These are phyloP conservation scores for Dicyrtoma fusca DNA, from an alignment of 2,888 invertebrate species.

Conservation along the genomic window DNA sequence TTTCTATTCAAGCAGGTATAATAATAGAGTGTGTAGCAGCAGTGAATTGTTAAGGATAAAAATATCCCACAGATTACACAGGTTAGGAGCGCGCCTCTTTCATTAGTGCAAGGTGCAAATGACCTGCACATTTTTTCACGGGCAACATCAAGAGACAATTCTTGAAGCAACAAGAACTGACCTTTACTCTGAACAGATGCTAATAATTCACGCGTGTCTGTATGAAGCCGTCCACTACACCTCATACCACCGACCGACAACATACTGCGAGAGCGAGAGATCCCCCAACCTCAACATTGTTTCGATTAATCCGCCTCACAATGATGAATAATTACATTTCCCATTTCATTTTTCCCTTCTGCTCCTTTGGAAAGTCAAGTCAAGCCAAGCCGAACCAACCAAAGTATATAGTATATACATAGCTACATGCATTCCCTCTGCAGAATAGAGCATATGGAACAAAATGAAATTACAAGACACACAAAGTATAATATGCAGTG, in stretches of 20 bases:
- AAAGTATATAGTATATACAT: neutral
- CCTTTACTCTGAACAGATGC: slow-evolving; percentile 33
- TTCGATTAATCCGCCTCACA: slow-evolving; percentile 24
- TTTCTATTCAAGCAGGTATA: no score
- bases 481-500: no score
- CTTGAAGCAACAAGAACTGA: slow-evolving; percentile 3
- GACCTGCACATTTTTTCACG: slow-evolving; percentile 19
- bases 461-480: no score
- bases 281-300: slow-evolving; percentile 28
- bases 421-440: neutral
- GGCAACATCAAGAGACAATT: neutral
- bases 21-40: no score
- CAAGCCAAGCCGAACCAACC: no score
- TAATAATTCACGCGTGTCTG: slow-evolving; percentile 23
- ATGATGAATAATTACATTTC: neutral
- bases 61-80: neutral
- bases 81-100: no score
- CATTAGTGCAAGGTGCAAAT: neutral
- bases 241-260: slow-evolving; percentile 9
- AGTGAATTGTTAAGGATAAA: neutral
- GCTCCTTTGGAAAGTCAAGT: no score
- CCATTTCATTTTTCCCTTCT: no score
- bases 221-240: neutral
- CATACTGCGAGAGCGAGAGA: neutral
- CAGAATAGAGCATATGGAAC: no score